Percentiles rank a stretch among this genome's conserved stretches.
Evolutionary conservation across 2,113 vertebrate genomes (phyloP).

Genomic region (Burhinus oedicnemus): DNA sequence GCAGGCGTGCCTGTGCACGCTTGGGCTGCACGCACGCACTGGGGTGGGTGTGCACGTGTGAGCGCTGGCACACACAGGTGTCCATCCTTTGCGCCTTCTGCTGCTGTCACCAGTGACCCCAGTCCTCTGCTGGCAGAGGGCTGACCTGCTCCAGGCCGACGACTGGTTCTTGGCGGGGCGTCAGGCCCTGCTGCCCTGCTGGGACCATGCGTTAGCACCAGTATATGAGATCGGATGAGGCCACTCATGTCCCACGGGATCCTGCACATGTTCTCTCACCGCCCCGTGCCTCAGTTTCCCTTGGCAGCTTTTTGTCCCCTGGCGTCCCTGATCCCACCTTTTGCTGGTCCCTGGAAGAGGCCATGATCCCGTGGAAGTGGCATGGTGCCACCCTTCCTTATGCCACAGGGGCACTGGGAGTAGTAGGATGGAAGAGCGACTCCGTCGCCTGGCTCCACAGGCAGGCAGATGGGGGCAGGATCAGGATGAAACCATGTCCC

Average conservation of each 20-base stretch:
- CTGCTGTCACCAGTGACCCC: not conserved
- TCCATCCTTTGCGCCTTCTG: not conserved
- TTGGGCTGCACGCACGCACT: accelerated
- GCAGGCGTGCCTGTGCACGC: accelerated
- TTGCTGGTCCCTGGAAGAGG: not conserved
- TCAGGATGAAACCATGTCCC: not conserved
- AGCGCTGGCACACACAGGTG: accelerated
- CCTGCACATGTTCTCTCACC: not conserved
- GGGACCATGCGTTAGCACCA: too few relatives aligned
- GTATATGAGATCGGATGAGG: not conserved
- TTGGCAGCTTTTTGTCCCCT: not conserved
- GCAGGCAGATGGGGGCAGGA: not conserved
- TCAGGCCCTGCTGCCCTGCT: not conserved
- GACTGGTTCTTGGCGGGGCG: accelerated
- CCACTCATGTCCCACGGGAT: not conserved
- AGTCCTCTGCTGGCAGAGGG: not conserved
- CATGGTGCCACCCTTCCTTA: not conserved
- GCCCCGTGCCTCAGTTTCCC: not conserved
- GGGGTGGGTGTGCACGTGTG: too few relatives aligned
- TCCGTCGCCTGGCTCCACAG: not conserved
- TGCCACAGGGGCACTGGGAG: not conserved
- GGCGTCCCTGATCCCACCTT: not conserved
- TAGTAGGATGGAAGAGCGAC: not conserved
- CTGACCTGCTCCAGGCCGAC: not conserved
- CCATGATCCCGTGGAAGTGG: accelerated